These are phyloP conservation scores for Butastur rufipennis DNA, from an alignment of 2,113 vertebrate genomes.

Conservation along the genomic window DNA sequence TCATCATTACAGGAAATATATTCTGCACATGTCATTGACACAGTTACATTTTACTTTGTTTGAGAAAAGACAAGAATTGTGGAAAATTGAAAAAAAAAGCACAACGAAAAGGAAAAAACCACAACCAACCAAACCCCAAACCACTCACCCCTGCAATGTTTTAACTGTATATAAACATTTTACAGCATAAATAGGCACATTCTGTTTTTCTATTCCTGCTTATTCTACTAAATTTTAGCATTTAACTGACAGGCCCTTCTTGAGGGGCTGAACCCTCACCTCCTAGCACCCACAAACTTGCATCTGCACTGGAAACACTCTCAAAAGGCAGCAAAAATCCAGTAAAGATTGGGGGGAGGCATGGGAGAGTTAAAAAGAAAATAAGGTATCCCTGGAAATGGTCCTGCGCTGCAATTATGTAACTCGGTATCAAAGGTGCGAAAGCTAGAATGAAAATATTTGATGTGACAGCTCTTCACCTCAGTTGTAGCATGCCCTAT, in stretches of 20 bases:
- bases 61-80: neutral
- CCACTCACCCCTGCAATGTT: neutral
- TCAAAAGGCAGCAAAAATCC: neutral
- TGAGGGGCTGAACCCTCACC: neutral
- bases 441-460: conserved; percentile 70
- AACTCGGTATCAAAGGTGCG: conserved; percentile 63
- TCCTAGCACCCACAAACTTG: neutral
- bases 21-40: neutral
- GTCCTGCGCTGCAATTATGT: conserved; percentile 18
- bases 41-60: neutral
- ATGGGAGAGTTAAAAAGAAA: neutral
- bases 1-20: neutral
- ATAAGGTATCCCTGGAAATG: conserved; percentile 43
- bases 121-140: neutral
- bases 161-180: neutral
- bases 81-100: neutral
- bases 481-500: conserved; percentile 65
- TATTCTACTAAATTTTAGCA: neutral
- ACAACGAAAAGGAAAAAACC: rapidly evolving
- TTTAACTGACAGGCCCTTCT: neutral
- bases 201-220: neutral
- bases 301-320: neutral
- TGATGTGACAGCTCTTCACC: conserved; percentile 73
- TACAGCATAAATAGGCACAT: neutral
- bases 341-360: neutral